These are phyloP conservation scores for Laterallus jamaicensis DNA, from an alignment of 2,113 vertebrate genomes.

Conservation along the genomic window DNA sequence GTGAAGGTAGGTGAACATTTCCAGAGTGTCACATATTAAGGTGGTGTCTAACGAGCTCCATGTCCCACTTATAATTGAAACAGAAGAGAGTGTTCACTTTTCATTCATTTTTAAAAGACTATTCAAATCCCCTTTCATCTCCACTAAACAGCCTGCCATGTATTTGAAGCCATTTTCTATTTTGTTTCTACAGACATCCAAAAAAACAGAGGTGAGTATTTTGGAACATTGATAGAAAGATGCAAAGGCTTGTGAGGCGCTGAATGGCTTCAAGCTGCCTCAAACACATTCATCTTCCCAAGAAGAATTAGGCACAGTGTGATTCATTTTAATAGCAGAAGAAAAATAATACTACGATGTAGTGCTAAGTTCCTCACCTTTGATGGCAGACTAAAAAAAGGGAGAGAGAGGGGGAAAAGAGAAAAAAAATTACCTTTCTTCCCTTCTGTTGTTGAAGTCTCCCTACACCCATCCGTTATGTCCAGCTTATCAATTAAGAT, in stretches of 20 bases:
- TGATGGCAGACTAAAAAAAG: slow-evolving; percentile 69
- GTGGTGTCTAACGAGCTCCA: slow-evolving; percentile 68
- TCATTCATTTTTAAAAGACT: slow-evolving; percentile 77
- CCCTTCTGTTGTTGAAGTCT: slow-evolving; percentile 70
- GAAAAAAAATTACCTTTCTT: slow-evolving; percentile 57
- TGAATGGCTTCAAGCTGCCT: slow-evolving; percentile 77
- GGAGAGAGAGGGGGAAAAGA: background rate
- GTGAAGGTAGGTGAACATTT: slow-evolving; percentile 47
- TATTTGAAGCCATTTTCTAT: slow-evolving; percentile 76
- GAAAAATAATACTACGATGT: slow-evolving; percentile 75
- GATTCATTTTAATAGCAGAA: slow-evolving; percentile 80
- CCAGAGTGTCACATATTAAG: slow-evolving; percentile 64
- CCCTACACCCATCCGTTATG: slow-evolving; percentile 75
- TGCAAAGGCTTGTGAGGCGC: slow-evolving; percentile 68
- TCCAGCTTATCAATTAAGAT: slow-evolving; percentile 78
- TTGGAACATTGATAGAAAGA: slow-evolving; percentile 74
- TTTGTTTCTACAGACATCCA: slow-evolving; percentile 76
- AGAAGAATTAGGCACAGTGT: slow-evolving; percentile 78
- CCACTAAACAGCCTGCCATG: slow-evolving; percentile 76
- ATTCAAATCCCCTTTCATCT: slow-evolving; percentile 77
- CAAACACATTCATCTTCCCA: slow-evolving; percentile 75
- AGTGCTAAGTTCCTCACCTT: slow-evolving; percentile 73
- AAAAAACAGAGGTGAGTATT: slow-evolving; percentile 72
- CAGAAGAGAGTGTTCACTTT: slow-evolving; percentile 73
- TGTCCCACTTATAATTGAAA: slow-evolving; percentile 73